Evolutionary conservation across 1,140 invertebrate genomes (phyloP).

Genomic region (Rhyzopertha dominica): DNA sequence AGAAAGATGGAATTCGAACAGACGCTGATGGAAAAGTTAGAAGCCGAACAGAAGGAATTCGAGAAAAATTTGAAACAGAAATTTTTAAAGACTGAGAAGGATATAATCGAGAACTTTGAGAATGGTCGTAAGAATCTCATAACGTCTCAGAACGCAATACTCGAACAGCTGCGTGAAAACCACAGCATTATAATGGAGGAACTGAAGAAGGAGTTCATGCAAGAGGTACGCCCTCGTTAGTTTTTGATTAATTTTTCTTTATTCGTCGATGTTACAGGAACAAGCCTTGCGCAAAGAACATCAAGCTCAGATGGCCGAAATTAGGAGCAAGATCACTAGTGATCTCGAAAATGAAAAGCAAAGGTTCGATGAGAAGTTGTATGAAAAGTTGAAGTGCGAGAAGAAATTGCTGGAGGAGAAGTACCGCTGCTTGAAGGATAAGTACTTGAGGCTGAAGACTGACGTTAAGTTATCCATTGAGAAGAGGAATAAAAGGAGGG

Average conservation of each 20-base stretch:
- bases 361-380: conserved; percentile 51
- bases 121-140: conserved; percentile 46
- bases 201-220: conserved; percentile 55
- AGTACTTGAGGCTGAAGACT: conserved; percentile 72
- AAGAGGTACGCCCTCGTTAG: conserved; percentile 45
- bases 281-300: conserved; percentile 58
- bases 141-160: conserved; percentile 47
- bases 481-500: conserved; percentile 53
- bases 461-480: conserved; percentile 65
- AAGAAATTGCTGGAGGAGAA: conserved; percentile 69
- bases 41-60: conserved; percentile 48
- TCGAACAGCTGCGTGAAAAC: conserved; percentile 50
- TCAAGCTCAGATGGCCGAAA: conserved; percentile 56
- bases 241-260: background rate
- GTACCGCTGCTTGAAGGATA: conserved; percentile 74
- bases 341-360: conserved; percentile 52
- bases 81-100: conserved; percentile 45
- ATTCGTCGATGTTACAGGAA: conserved; percentile 44
- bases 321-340: conserved; percentile 56
- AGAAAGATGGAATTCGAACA: conserved; percentile 40
- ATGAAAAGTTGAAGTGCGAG: conserved; percentile 64
- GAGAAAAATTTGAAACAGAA: conserved; percentile 40
- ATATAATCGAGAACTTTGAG: conserved; percentile 44
- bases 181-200: conserved; percentile 51
- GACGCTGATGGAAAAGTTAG: conserved; percentile 43